These are phyloP conservation scores for Myotis brandtii DNA, from an alignment of 2,113 vertebrate genomes.

Conservation along the genomic window DNA sequence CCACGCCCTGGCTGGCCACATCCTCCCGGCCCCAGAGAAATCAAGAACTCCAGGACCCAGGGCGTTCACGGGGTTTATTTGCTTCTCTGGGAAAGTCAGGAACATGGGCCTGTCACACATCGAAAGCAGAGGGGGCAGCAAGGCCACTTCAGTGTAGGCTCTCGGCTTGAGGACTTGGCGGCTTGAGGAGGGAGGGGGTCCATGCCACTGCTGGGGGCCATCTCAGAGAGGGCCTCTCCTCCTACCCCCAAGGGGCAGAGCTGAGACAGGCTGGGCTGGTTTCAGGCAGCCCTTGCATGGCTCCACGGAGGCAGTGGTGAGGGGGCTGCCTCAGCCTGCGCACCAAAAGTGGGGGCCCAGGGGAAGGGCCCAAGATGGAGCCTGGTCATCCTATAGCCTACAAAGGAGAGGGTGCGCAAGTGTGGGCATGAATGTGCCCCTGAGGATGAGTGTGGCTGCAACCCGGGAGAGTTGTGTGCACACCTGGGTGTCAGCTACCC, in stretches of 20 bases:
- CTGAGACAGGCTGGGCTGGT: background rate
- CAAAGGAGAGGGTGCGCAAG: background rate
- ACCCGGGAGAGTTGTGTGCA: background rate
- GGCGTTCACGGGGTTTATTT: conserved; percentile 88
- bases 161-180: background rate
- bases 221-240: background rate
- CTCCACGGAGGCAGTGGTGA: background rate
- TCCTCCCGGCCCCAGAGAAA: too few species aligned
- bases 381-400: background rate
- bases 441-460: background rate
- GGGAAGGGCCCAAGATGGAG: background rate
- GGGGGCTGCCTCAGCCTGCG: background rate
- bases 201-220: background rate
- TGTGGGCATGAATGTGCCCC: background rate
- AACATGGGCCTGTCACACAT: conserved; percentile 79
- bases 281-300: background rate
- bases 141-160: conserved; percentile 82
- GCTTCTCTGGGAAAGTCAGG: conserved; percentile 82
- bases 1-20: too few species aligned
- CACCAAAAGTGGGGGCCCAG: background rate
- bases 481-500: background rate
- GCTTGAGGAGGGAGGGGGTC: background rate
- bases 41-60: too few species aligned
- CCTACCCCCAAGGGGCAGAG: background rate
- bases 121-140: conserved; percentile 80